Conservation (phyloP, 2,888 invertebrate genomes). For the Trichacis sp. region DNA sequence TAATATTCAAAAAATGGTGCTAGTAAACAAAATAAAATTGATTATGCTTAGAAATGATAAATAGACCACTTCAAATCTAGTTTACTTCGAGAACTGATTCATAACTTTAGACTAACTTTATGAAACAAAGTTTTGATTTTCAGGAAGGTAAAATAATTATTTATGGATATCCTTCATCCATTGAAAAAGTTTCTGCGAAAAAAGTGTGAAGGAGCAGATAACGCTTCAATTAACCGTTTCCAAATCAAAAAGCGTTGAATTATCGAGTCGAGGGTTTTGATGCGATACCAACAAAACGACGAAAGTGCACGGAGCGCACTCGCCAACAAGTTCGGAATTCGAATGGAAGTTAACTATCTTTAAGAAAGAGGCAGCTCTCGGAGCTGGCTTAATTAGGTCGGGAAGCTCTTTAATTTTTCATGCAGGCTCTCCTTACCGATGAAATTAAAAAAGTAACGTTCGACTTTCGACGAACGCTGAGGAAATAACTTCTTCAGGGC, state of each 20-base stretch:
- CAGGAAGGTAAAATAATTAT: neutral
- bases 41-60: no score
- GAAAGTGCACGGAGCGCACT: neutral
- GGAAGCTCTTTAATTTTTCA: neutral
- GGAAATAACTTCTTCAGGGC: no score
- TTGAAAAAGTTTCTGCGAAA: neutral
- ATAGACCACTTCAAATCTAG: no score
- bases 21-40: no score
- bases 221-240: no score
- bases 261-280: no score
- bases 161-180: neutral
- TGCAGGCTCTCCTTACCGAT: neutral
- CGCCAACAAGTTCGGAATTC: neutral
- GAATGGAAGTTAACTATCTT: neutral
- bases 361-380: neutral
- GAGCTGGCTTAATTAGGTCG: neutral
- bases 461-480: neutral
- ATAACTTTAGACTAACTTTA: no score
- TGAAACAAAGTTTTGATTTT: no score
- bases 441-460: neutral
- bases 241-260: no score
- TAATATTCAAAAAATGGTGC: no score
- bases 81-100: no score
- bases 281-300: neutral
- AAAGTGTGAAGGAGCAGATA: no score